Conservation (phyloP, 2,797 vertebrate genomes). For the Notoglanidium macrostoma region DNA sequence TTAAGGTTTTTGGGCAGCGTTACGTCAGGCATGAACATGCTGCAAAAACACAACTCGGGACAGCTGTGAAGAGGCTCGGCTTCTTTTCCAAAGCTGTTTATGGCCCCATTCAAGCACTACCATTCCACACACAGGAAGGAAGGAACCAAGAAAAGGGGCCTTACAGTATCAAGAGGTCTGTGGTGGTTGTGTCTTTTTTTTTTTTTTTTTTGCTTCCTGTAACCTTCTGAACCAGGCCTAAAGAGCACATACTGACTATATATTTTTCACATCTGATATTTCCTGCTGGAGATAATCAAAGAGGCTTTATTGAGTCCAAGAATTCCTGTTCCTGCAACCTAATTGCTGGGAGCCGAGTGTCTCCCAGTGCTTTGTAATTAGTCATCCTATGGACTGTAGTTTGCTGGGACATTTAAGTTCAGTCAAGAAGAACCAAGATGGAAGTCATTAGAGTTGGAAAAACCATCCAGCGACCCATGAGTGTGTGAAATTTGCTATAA, state of each 20-base stretch:
- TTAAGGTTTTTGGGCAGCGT: conserved; percentile 55
- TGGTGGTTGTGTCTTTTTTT: not conserved
- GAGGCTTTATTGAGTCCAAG: not conserved
- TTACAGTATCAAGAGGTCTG: conserved; percentile 71
- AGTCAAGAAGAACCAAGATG: not conserved
- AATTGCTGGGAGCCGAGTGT: not conserved
- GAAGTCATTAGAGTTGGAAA: not conserved
- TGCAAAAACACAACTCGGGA: conserved; percentile 69
- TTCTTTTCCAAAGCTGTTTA: conserved; percentile 73
- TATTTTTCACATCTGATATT: conserved; percentile 19
- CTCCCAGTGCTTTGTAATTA: conserved; percentile 20
- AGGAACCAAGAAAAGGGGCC: conserved; percentile 71
- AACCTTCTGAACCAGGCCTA: conserved; percentile 44
- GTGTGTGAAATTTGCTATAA: not conserved
- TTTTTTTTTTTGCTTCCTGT: conserved; percentile 56
- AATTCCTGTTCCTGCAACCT: not conserved
- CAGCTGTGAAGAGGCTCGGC: conserved; percentile 77
- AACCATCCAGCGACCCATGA: not conserved
- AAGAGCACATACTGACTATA: conserved; percentile 29
- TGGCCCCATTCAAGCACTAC: conserved; percentile 77
- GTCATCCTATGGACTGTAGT: not conserved
- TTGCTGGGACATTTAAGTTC: not conserved
- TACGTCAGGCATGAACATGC: conserved; percentile 63
- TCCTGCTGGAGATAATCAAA: conserved; percentile 30
- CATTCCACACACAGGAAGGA: conserved; percentile 84